Base-by-base conservation (phyloP, 2,113 vertebrate genomes). In the Thinocorus orbignyianus region DNA sequence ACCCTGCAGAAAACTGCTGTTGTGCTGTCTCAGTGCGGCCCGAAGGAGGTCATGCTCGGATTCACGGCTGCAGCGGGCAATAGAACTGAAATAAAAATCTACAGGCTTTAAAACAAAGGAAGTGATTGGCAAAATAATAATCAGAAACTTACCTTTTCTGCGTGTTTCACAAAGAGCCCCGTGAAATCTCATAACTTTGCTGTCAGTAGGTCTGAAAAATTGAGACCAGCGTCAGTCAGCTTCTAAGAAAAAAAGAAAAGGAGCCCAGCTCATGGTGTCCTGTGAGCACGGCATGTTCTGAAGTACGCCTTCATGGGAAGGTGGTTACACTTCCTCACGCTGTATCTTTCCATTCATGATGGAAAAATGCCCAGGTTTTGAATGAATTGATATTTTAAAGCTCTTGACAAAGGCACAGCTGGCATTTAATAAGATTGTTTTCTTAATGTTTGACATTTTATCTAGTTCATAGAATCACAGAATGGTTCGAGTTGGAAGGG, bases 11-110 rank as follows among this genome's bases (percentile, higher is more conserved):
- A 31, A 66, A 10, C 20, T 49, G 76, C 55, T 30, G 25, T 18
- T 42, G 2, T 0, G 28, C 54, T 46, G 1, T n/a, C 33, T 37
- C 17, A 7, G 6, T 37, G 68, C 60, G 20, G 37, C 24, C 0
- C n/a, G 1, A 11, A 23, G 49, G 55, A 35, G 35, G 7, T 4
- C 10, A 13, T 17, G 2, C 7, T 16, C 11, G 41, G 44, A 19
- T 64, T 26, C 35, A 6, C 8, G 15, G n/a, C 51, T 84, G 57
- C 85, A 23, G 13, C 49, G 39, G 58, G 54, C 52, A 17, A 3
- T 52, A 5, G 6, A 61, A 17, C 49, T 39, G 77, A 42, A 69
- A 39, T 20, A 39, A 54, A 37, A 57, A 41, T 17, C 33, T 28
- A 1, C 17, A 15, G 73, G n/a, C n/a, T 65, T 61, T 8, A 25